phyloP scores from a whole-genome alignment of 2,113 vertebrate species.

The Eclectus roratus region DNA sequence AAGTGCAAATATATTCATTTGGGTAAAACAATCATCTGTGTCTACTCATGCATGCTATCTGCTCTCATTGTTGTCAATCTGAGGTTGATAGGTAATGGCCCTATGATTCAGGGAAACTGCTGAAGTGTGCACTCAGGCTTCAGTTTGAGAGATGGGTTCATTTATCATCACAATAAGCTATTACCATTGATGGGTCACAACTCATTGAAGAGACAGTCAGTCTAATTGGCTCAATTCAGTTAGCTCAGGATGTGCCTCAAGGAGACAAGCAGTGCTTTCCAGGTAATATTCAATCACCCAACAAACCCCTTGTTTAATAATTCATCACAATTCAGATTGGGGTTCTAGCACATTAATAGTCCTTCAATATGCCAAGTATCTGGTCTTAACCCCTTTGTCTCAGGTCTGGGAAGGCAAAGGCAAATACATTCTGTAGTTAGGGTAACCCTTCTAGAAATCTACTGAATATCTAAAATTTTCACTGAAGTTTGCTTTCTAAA shows the following conservation, averaged over 20 bases:
- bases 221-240: conserved; percentile 81
- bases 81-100: conserved; percentile 77
- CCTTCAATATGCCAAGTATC: conserved; percentile 46
- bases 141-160: conserved; percentile 82
- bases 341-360: conserved; percentile 31
- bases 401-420: not conserved
- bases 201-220: conserved; percentile 79
- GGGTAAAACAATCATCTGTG: conserved; percentile 74
- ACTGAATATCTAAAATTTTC: not conserved
- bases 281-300: conserved; percentile 77
- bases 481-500: not conserved
- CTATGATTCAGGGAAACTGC: conserved; percentile 74
- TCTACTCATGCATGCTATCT: conserved; percentile 70
- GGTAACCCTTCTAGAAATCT: not conserved
- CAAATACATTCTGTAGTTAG: not conserved
- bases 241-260: conserved; percentile 70
- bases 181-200: conserved; percentile 84
- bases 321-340: conserved; percentile 67
- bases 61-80: conserved; percentile 67
- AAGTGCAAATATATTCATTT: conserved; percentile 75
- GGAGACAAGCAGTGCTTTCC: conserved; percentile 66
- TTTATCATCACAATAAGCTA: conserved; percentile 89
- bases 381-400: conserved; percentile 12
- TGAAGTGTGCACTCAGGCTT: conserved; percentile 77
- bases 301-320: conserved; percentile 74